Evolutionary conservation across 2,888 invertebrate species (phyloP).

Genomic region (Trileptium ribeirensis): DNA sequence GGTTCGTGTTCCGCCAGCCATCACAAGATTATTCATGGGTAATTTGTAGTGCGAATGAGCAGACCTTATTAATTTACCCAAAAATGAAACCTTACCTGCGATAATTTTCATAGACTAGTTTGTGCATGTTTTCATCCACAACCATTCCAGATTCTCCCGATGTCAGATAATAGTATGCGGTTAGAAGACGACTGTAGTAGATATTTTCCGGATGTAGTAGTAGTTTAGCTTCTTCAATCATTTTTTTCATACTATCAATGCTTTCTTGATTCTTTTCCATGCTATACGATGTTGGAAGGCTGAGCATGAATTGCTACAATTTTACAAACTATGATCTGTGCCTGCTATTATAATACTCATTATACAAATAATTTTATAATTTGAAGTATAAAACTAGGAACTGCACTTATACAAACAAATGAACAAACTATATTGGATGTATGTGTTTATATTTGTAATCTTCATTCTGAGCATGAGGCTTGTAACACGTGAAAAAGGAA

Average conservation of each 20-base stretch:
- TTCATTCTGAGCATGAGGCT: no score
- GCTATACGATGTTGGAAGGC: conserved; percentile 23
- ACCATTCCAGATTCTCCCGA: conserved; percentile 30
- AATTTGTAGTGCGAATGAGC: no score
- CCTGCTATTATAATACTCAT: no score
- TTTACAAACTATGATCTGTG: no score
- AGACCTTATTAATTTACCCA: no score
- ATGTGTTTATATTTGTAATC: no score
- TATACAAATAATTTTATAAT: no score
- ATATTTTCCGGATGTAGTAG: conserved; percentile 45
- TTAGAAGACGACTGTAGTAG: conserved; percentile 41
- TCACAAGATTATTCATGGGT: no score
- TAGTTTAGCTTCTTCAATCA: conserved; percentile 37
- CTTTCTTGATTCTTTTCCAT: conserved; percentile 21
- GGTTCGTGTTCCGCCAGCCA: no score
- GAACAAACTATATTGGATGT: background rate
- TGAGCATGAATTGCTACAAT: conserved; percentile 17
- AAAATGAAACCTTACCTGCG: conserved; percentile 38
- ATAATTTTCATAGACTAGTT: conserved; percentile 45
- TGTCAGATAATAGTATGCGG: conserved; percentile 43
- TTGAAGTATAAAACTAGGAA: background rate
- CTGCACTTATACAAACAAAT: background rate
- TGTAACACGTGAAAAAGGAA: no score
- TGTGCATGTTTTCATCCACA: conserved; percentile 37
- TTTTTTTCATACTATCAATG: conserved; percentile 29